Conservation (phyloP, 2,797 vertebrate species). For the Fundulus diaphanus region DNA sequence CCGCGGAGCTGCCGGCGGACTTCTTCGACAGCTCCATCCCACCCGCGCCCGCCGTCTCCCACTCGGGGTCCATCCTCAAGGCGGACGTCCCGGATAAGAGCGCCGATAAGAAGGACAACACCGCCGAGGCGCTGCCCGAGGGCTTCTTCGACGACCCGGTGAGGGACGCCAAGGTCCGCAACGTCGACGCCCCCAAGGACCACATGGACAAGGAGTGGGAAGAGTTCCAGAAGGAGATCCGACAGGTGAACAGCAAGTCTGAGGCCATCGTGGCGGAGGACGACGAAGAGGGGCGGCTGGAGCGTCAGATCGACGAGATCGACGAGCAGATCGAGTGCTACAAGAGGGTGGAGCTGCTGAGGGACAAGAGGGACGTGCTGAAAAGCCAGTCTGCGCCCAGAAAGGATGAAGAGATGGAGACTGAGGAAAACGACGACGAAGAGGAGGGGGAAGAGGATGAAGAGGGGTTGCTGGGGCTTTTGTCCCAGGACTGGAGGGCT, state of each 20-base stretch:
- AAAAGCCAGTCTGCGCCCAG: slow-evolving; percentile 75
- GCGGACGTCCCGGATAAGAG: slow-evolving; percentile 84
- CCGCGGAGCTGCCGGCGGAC: slow-evolving; percentile 76
- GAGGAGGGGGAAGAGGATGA: slow-evolving; percentile 90
- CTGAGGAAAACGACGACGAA: slow-evolving; percentile 69
- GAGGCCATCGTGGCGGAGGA: slow-evolving; percentile 98
- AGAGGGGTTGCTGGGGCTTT: slow-evolving; percentile 88
- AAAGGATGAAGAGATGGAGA: slow-evolving; percentile 65
- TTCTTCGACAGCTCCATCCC: slow-evolving; percentile 86
- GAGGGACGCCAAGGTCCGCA: slow-evolving; percentile 93
- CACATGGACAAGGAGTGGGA: slow-evolving; percentile 99
- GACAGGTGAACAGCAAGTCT: slow-evolving; percentile 95
- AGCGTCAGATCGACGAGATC: slow-evolving; percentile 96
- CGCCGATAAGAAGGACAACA: slow-evolving; percentile 87
- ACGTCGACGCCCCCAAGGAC: slow-evolving; percentile 96
- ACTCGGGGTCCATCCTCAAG: slow-evolving; percentile 93
- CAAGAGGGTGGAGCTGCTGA: slow-evolving; percentile 89
- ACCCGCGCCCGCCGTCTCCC: slow-evolving; percentile 80
- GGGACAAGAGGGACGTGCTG: slow-evolving; percentile 87
- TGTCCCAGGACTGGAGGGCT: slow-evolving; percentile 93
- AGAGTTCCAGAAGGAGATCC: slow-evolving; percentile 97
- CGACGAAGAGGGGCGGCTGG: slow-evolving; percentile 95
- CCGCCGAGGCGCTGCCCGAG: slow-evolving; percentile 91
- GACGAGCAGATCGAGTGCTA: slow-evolving; percentile 97
- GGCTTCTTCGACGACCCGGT: slow-evolving; percentile 99